Base-by-base conservation (phyloP, 2,113 vertebrate genomes). In the Mobula hypostoma region DNA sequence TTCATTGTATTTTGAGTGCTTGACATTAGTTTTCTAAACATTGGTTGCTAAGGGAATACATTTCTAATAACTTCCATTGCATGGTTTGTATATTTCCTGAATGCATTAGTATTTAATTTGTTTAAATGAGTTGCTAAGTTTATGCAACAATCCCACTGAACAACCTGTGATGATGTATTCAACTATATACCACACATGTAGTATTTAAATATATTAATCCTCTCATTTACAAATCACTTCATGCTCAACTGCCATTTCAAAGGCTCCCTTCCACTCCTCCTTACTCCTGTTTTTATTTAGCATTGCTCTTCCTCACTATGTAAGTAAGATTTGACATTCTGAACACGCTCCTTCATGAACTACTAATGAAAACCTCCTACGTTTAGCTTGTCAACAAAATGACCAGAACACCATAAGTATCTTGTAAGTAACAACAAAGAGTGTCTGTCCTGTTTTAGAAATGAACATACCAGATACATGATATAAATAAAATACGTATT, bases 11-110 rank as follows among this genome's bases (percentile, higher is more conserved):
- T 88, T 61, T 63, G 58, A 87, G 61, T n/a, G 61, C 61, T n/a
- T 90, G 14, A 68, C 29, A 66, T 90, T 90, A 32, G 61, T 90
- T 90, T 61, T 90, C 12, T 32, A 90, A 90, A 90, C 85, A 19
- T 90, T 90, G 85, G 85, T 90, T 90, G 85, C 85, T 68, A 90
- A 68, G 85, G 32, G 61, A 90, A n/a, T 0, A 15, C 27, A 68
- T n/a, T 36, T 87, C 27, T 66, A 32, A 68, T 90, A 68, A 66
- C 66, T 90, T 90, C 85, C 85, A 68, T 66, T 90, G 58, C 80
- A 58, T 83, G 27, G 21, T 83, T 83, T 27, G 80, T 80, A 87
- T 24, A 87, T 29, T 3, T n/a, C 27, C 27, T 87, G 83, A 2
- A 63, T 32, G 85, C 66, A 32, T 24, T 32, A 90, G 61, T 90